Percentiles rank a stretch among this genome's conserved stretches.
phyloP scores from a whole-genome alignment of 2,888 invertebrate species.

The Andrena chrysosceles region DNA sequence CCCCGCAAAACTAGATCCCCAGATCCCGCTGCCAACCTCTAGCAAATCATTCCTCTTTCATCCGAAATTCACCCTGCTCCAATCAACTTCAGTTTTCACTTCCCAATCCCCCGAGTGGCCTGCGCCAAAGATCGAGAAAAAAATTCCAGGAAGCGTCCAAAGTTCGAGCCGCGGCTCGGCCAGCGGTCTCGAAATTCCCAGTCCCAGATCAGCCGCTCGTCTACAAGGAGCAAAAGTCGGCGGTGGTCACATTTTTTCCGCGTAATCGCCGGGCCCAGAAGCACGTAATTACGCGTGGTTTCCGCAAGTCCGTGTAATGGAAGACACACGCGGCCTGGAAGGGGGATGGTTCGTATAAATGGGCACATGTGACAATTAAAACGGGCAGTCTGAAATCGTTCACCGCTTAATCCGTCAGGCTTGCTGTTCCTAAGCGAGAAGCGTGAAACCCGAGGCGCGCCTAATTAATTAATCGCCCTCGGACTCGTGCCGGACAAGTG shows the following conservation, averaged over 20 bases:
- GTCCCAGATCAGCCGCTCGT: neutral
- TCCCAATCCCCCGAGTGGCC: neutral
- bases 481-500: neutral
- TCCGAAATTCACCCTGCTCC: neutral
- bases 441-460: slow-evolving; percentile 20
- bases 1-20: no score
- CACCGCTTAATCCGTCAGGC: slow-evolving; percentile 73
- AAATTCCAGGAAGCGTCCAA: neutral
- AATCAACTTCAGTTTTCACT: neutral
- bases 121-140: neutral
- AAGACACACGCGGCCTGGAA: slow-evolving; percentile 48
- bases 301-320: slow-evolving; percentile 49
- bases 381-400: slow-evolving; percentile 80
- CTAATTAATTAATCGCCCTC: slow-evolving; percentile 38
- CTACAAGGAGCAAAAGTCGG: neutral
- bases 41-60: no score
- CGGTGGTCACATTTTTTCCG: neutral
- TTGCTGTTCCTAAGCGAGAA: neutral
- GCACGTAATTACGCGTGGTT: slow-evolving; percentile 47
- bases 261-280: neutral
- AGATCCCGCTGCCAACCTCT: no score
- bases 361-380: slow-evolving; percentile 82
- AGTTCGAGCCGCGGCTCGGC: neutral
- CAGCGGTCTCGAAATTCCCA: neutral
- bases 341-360: slow-evolving; percentile 79